Evolutionary conservation across 1,140 invertebrate genomes (phyloP).

Genomic region (Hermetia illucens): DNA sequence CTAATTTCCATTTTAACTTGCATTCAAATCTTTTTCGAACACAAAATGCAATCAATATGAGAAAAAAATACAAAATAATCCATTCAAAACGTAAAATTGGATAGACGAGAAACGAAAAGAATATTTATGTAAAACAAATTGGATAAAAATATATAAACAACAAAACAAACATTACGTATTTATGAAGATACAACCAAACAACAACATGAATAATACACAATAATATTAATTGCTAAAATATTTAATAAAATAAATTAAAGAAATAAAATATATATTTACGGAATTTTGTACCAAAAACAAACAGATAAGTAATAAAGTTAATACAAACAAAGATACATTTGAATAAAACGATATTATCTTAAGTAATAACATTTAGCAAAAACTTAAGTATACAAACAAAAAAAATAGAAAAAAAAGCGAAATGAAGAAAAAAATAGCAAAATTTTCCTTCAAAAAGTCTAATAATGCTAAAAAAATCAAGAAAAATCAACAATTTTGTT

Average conservation of each 20-base stretch:
- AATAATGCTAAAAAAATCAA: conserved; percentile 1
- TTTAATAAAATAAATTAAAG: not conserved
- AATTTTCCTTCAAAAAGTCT: not conserved
- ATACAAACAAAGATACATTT: not conserved
- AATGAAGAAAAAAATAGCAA: not conserved
- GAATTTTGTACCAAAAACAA: conserved; percentile 1
- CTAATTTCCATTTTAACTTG: no score
- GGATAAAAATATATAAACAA: not conserved
- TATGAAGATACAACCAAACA: not conserved
- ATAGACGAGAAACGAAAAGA: not conserved
- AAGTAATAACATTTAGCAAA: not conserved
- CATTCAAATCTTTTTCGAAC: no score
- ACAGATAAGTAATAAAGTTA: not conserved
- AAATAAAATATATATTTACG: not conserved
- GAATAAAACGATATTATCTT: not conserved
- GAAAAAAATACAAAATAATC: not conserved
- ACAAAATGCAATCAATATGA: no score
- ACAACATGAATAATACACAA: not conserved
- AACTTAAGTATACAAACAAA: not conserved
- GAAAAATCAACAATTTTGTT: no score
- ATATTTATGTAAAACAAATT: not conserved
- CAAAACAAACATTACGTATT: not conserved
- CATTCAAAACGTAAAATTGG: not conserved
- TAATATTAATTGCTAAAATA: not conserved
- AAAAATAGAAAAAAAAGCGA: not conserved